Percentiles rank a stretch among this genome's conserved stretches.
phyloP scores from a whole-genome alignment of 2,113 vertebrate genomes.

The Trogon melanurus region DNA sequence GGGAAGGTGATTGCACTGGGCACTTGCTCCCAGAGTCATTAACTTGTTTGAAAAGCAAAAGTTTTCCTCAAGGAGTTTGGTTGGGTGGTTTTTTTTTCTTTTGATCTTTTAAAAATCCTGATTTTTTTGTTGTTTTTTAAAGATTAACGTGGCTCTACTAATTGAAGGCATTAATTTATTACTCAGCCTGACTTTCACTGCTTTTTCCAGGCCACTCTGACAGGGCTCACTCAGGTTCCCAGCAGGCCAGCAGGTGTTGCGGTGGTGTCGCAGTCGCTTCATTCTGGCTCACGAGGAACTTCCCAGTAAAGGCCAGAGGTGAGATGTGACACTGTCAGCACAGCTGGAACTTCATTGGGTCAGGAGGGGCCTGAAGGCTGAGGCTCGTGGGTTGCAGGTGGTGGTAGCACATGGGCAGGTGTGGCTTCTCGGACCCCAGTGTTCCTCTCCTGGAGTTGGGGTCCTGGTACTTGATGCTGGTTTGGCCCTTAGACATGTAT shows the following conservation, averaged over 20 bases:
- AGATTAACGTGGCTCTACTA: not conserved
- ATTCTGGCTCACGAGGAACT: not conserved
- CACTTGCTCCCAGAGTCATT: too few species aligned
- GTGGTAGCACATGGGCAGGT: not conserved
- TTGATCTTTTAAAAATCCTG: not conserved
- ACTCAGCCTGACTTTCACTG: not conserved
- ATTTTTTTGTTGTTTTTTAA: not conserved
- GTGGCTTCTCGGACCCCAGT: not conserved
- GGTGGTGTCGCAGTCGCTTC: accelerated
- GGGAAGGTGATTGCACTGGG: accelerated
- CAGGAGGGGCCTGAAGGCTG: too few species aligned
- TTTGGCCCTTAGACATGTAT: not conserved
- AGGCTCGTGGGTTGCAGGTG: accelerated
- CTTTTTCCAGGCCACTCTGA: not conserved
- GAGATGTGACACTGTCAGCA: not conserved
- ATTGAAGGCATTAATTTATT: too few species aligned
- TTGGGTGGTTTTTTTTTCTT: not conserved
- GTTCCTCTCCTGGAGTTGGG: too few species aligned
- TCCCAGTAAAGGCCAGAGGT: not conserved
- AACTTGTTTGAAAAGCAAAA: too few species aligned
- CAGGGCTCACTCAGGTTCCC: accelerated
- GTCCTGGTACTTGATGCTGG: accelerated
- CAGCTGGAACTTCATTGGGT: accelerated
- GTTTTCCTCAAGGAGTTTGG: not conserved
- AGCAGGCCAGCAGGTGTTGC: accelerated